phyloP scores from a whole-genome alignment of 2,113 vertebrate genomes.

The Myxocyprinus asiaticus region DNA sequence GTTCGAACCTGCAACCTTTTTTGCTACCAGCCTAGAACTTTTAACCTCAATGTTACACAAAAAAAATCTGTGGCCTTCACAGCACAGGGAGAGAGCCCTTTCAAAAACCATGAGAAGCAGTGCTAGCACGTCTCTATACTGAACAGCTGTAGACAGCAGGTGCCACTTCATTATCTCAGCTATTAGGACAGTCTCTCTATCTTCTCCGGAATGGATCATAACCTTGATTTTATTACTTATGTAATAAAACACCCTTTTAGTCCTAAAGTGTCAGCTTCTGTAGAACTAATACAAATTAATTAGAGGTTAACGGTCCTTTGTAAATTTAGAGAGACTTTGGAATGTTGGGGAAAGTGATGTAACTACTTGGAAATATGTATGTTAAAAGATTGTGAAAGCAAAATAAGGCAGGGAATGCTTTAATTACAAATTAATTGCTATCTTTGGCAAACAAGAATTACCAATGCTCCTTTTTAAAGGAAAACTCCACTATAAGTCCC shows the following conservation, averaged over 20 bases:
- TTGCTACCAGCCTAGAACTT: too few species aligned
- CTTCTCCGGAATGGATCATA: constrained; percentile 9
- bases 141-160: constrained; percentile 41
- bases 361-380: too few species aligned
- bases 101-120: neutral
- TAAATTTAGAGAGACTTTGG: neutral
- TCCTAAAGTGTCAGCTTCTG: neutral
- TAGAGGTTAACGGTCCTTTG: neutral
- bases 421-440: too few species aligned
- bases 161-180: constrained; percentile 1
- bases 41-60: too few species aligned
- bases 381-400: too few species aligned
- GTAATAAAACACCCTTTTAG: constrained; percentile 16
- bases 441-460: too few species aligned
- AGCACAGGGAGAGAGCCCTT: too few species aligned
- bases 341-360: too few species aligned
- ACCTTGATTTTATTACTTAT: constrained; percentile 17
- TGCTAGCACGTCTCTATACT: neutral
- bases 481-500: neutral
- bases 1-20: too few species aligned
- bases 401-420: too few species aligned
- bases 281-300: neutral
- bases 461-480: too few species aligned
- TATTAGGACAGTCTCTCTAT: constrained; percentile 17
- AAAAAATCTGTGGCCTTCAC: too few species aligned